Conservation (phyloP, 92 coral and sea anemone species). For the Palythoa grandiflora region DNA sequence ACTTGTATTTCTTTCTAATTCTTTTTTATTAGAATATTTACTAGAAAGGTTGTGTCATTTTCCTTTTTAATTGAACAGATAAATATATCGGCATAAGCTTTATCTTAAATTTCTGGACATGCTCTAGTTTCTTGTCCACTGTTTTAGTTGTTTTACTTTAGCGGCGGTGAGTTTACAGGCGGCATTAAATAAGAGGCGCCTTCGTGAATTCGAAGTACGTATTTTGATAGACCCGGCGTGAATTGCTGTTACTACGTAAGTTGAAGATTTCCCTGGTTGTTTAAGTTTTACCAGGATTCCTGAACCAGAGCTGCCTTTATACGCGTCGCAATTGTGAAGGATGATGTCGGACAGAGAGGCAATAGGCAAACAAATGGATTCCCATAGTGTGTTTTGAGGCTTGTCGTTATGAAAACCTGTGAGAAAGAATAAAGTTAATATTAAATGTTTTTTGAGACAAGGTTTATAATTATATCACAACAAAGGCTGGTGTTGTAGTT, state of each 20-base stretch:
- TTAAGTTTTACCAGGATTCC: slow-evolving; percentile 64
- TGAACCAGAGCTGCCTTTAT: slow-evolving; percentile 77
- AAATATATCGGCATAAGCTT: neutral
- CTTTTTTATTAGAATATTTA: no score
- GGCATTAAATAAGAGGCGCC: neutral
- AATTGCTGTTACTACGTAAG: slow-evolving; percentile 17
- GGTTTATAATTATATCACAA: no score
- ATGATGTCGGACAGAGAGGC: slow-evolving; percentile 39
- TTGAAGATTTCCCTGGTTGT: neutral
- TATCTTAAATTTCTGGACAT: neutral
- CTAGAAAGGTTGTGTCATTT: neutral
- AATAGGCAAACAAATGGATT: slow-evolving; percentile 48
- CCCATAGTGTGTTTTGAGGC: slow-evolving; percentile 68
- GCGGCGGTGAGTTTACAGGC: slow-evolving; percentile 15
- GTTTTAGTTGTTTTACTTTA: slow-evolving; percentile 13
- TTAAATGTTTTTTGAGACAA: neutral
- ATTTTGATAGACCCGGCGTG: neutral
- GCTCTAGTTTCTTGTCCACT: slow-evolving; percentile 25
- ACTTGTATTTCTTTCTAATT: no score
- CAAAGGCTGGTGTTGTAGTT: no score
- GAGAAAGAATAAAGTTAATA: neutral
- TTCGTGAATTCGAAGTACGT: neutral
- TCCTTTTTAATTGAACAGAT: neutral
- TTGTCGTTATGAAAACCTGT: slow-evolving; percentile 74
- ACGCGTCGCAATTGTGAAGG: slow-evolving; percentile 63